phyloP scores from a whole-genome alignment of 2,888 invertebrate genomes.

The Gryllus longicercus region DNA sequence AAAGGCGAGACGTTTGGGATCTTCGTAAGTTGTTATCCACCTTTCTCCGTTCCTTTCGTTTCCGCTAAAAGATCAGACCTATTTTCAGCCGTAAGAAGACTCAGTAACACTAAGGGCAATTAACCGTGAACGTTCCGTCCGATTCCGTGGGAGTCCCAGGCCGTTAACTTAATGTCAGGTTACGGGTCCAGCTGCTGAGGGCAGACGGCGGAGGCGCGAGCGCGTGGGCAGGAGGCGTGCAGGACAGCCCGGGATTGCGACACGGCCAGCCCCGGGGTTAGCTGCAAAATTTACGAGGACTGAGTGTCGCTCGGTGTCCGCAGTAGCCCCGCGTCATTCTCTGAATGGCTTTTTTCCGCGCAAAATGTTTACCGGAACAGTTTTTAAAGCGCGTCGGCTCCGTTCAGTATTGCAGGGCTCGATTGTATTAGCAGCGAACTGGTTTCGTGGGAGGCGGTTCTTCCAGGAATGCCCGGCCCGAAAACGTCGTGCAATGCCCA shows the following conservation, averaged over 20 bases:
- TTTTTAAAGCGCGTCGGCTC: too few species aligned
- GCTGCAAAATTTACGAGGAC: not conserved
- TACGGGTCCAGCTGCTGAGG: not conserved
- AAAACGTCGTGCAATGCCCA: too few species aligned
- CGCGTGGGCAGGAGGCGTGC: too few species aligned
- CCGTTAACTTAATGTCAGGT: not conserved
- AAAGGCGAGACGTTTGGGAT: not conserved
- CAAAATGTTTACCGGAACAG: too few species aligned
- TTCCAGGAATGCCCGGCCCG: too few species aligned
- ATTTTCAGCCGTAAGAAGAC: not conserved
- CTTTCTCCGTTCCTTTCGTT: not conserved
- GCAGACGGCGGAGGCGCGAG: not conserved
- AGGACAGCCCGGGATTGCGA: not conserved
- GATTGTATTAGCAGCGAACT: too few species aligned
- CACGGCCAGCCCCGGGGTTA: not conserved
- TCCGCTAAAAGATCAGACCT: not conserved
- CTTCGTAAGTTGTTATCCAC: not conserved
- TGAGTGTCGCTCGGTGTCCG: not conserved
- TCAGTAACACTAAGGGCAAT: not conserved
- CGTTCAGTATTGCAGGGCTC: too few species aligned
- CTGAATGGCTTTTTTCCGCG: too few species aligned
- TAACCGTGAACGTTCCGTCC: conserved; percentile 1
- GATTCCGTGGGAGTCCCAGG: not conserved
- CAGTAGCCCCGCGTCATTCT: not conserved
- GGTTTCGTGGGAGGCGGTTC: too few species aligned